Percentiles rank a stretch among this genome's conserved stretches.
Conservation (phyloP, 2,797 vertebrate genomes). For the Sarcophilus harrisii region DNA sequence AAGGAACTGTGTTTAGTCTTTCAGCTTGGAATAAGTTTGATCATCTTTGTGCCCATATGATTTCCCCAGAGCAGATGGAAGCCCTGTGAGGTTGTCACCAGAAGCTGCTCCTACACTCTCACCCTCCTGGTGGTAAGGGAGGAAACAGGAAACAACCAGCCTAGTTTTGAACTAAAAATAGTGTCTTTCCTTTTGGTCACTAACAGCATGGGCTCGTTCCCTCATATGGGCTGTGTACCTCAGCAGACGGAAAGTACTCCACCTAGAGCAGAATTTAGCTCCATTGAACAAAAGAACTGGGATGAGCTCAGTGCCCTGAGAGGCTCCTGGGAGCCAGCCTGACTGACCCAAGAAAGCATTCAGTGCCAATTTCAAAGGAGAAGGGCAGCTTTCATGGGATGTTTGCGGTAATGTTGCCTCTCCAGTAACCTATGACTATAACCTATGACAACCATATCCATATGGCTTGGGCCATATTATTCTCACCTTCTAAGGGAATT, state of each 20-base stretch:
- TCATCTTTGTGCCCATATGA: neutral
- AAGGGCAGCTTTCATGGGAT: neutral
- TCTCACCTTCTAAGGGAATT: neutral
- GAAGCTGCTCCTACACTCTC: neutral
- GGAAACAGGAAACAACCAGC: neutral
- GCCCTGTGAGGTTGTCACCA: neutral
- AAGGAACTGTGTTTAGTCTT: neutral
- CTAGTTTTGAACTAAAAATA: slow-evolving; percentile 46
- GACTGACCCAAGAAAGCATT: neutral
- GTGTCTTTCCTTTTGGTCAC: neutral
- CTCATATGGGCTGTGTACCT: neutral
- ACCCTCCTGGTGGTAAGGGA: neutral
- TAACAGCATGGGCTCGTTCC: neutral
- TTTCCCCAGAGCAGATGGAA: slow-evolving; percentile 23
- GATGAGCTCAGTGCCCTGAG: neutral
- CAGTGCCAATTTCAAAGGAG: neutral
- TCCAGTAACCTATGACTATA: neutral
- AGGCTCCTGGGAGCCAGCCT: slow-evolving; percentile 14
- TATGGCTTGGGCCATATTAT: neutral
- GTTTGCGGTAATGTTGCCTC: neutral
- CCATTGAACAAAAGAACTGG: neutral
- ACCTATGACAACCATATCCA: neutral
- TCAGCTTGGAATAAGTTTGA: neutral
- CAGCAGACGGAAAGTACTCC: neutral
- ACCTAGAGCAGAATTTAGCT: neutral